Evolutionary conservation across 2,888 invertebrate genomes (phyloP), one percentile per base, ranked within the genome.

Genomic region (Leucophenga montana): DNA sequence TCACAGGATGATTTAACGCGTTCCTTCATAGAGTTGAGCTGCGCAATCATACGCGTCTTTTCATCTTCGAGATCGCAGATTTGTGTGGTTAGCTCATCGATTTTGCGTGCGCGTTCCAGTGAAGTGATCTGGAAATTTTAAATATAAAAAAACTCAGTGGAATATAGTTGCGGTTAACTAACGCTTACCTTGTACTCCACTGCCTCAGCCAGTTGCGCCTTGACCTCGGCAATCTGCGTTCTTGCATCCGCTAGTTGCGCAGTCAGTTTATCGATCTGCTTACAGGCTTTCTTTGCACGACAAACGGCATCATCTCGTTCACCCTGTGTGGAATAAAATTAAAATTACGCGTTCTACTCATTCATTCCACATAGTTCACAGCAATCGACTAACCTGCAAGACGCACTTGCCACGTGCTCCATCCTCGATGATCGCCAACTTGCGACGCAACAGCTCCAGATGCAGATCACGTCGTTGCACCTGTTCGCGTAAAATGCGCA

Each of bases 401-500:
- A 93, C 85, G 69, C 91, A 91, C 79, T 92, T 92, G 44, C 91
- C 90, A 71, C 93, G 90, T 1, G 92, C 90, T 68, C 91, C 92
- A 78, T 95, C 94, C 87, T 96, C 96, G 87, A 96, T 94, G 14
- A 96, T 91, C 70, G 94, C 93, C 67, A 97, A 90, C 88, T 98
- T 98, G 78, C 97, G 93, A 56, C 97, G 91, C 62, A 97, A 90
- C 71, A 97, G 90, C 88, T 98, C 97, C 84, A 97, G 90, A 87
- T 98, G 97, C 53, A 97, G 90, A 86, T 98, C 98, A 82, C 97
- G 94, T 70, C 97, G 92, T 85, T 97, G 97, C 39, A 97, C 90
- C 87, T 98, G 97, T 86, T 97, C 97, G 65, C 97, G 91, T 14
- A 97, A 89, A 8, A 94, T 94, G 77, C 96, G 92, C 48, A 96